Percentiles rank a stretch among this genome's conserved stretches.
Evolutionary conservation across 2,888 invertebrate genomes (phyloP).

Genomic region (Reticulitermes lucifugus): DNA sequence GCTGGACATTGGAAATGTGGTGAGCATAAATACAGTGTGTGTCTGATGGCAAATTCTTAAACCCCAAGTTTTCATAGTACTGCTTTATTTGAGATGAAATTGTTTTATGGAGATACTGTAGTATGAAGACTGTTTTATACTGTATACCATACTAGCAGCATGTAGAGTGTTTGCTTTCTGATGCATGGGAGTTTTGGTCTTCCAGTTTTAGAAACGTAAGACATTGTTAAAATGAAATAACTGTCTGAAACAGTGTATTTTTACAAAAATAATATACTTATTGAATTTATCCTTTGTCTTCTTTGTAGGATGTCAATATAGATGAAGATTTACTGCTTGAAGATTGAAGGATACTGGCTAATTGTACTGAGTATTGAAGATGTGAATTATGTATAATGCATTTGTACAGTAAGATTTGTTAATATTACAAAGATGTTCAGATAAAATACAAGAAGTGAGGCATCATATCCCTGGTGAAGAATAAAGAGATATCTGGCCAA

Average conservation of each 20-base stretch:
- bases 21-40: constrained; percentile 57
- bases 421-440: constrained; percentile 57
- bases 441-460: too few relatives aligned
- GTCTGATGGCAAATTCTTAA: background rate
- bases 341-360: constrained; percentile 54
- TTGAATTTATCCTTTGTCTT: background rate
- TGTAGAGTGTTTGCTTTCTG: too few relatives aligned
- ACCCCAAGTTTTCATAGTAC: background rate
- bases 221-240: too few relatives aligned
- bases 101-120: too few relatives aligned
- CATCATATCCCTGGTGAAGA: too few relatives aligned
- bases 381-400: background rate
- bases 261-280: background rate
- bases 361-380: background rate
- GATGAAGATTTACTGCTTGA: constrained; percentile 80
- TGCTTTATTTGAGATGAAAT: too few relatives aligned
- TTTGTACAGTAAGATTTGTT: background rate
- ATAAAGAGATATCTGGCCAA: too few relatives aligned
- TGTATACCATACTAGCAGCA: too few relatives aligned
- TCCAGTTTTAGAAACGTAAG: too few relatives aligned
- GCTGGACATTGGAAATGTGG: constrained; percentile 82
- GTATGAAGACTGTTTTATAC: too few relatives aligned
- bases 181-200: too few relatives aligned
- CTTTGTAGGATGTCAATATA: constrained; percentile 76
- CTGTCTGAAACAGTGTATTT: too few relatives aligned